Base-by-base conservation (phyloP, 2,888 invertebrate genomes). In the Cantharis flavilabris region DNA sequence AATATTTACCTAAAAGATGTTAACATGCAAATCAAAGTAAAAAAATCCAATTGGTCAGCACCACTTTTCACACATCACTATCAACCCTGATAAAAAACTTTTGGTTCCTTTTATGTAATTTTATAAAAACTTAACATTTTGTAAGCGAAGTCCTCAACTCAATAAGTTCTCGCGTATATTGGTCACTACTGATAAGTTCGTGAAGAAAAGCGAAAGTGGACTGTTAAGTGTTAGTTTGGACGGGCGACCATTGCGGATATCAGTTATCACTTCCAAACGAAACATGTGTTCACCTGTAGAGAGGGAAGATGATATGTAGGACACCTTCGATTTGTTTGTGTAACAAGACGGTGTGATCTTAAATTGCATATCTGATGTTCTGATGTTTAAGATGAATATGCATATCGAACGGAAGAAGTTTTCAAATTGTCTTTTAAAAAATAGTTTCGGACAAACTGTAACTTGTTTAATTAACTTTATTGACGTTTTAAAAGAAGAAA, bases 231-330 rank as follows among this genome's bases (percentile, higher is more conserved):
- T 62, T 67, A 70, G 70, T 73, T 65, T 71, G 72, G 75, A 62
- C 71, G 16, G 20, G 33, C 71, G 23, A 67, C 72, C 67, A 69
- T 33, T 71, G 30, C 73, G 76, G 73, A 73, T 76, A 76, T 77
- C 77, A 74, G 74, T 77, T 77, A 77, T 77, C 77, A 77, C 71
- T 77, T 74, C 77, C 71, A 77, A 76, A 70, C 67, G 49, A 62
- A 72, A 16, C 67, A 69, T 72, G 62, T 71, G 49, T 72, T 76
- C 28, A 73, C 76, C 76, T 73, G 76, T 71, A 73, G 77, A 74
- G 77, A 77, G 77, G 77, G 77, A 77, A 72, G 71, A 73, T 62
- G 63, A 30, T 77, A 77, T 69, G 70, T 77, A 72, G 77, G 74
- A 77, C 77, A 77, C 71, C 77, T 70, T 72, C 70, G 71, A 26